Percentiles rank a stretch among this genome's conserved stretches.
Evolutionary conservation across 2,888 invertebrate genomes (phyloP).

Genomic region (Chrysotoxum bicinctum): DNA sequence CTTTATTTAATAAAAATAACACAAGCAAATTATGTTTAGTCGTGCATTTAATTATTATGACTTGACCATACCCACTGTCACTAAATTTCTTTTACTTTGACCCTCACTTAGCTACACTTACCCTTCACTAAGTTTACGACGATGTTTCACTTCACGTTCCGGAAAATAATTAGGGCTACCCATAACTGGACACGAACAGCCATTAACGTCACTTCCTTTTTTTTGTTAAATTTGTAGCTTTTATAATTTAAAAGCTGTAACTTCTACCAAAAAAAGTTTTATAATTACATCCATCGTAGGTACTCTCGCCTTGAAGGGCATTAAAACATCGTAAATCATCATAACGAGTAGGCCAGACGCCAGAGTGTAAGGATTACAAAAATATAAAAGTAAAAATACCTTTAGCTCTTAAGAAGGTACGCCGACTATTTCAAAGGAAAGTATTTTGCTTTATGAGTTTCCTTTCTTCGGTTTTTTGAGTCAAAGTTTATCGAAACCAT

Average conservation of each 20-base stretch:
- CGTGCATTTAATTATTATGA: no score
- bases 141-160: slow-evolving; percentile 39
- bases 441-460: background rate
- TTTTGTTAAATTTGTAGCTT: background rate
- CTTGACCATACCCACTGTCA: no score
- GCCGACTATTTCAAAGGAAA: background rate
- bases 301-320: background rate
- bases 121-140: background rate
- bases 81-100: no score
- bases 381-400: background rate
- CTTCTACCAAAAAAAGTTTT: slow-evolving; percentile 38
- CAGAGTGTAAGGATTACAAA: background rate
- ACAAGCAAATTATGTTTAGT: no score
- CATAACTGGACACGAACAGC: slow-evolving; percentile 14
- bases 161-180: slow-evolving; percentile 44
- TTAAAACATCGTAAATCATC: slow-evolving; percentile 59
- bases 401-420: background rate
- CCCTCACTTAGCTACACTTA: background rate
- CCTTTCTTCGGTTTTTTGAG: background rate
- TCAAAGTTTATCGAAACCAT: background rate
- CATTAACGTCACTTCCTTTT: background rate
- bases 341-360: slow-evolving; percentile 46
- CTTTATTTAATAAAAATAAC: no score
- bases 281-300: slow-evolving; percentile 42
- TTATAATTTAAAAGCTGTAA: slow-evolving; percentile 1